Evolutionary conservation across 2,888 invertebrate genomes (phyloP).

Genomic region (Margaritifera margaritifera): DNA sequence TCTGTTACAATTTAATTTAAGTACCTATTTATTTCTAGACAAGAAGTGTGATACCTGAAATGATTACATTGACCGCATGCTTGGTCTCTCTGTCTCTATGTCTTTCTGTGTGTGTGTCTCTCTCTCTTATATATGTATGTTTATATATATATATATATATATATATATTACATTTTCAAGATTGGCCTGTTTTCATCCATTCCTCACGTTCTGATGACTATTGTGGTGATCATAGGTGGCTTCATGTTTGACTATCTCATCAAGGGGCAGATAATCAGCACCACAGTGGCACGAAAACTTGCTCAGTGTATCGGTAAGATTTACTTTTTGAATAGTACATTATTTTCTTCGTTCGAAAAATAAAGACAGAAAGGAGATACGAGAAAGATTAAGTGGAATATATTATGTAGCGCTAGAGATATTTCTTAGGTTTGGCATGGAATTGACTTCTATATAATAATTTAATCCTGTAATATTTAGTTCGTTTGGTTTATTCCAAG

Average conservation of each 20-base stretch:
- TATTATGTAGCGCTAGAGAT: background rate
- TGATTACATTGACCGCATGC: no score
- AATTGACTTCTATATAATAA: no score
- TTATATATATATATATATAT: no score
- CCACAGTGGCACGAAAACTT: conserved; percentile 47
- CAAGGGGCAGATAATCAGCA: conserved; percentile 29
- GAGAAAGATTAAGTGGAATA: background rate
- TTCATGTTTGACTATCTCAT: conserved; percentile 47
- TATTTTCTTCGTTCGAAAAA: background rate
- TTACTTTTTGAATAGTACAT: background rate
- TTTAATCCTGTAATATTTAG: no score
- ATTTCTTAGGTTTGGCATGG: no score
- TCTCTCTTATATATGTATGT: no score
- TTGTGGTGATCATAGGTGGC: conserved; percentile 49
- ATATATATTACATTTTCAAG: conserved; percentile 21
- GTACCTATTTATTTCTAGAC: no score
- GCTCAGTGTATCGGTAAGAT: conserved; percentile 48
- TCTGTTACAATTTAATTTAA: no score
- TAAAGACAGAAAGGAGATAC: background rate
- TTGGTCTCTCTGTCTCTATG: no score
- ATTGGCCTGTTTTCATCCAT: conserved; percentile 44
- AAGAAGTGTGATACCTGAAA: no score
- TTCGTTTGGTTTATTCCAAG: no score
- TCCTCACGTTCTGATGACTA: conserved; percentile 52
- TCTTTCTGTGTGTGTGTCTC: no score